Base-by-base conservation (phyloP, 2,113 vertebrate species). In the Anguilla rostrata region DNA sequence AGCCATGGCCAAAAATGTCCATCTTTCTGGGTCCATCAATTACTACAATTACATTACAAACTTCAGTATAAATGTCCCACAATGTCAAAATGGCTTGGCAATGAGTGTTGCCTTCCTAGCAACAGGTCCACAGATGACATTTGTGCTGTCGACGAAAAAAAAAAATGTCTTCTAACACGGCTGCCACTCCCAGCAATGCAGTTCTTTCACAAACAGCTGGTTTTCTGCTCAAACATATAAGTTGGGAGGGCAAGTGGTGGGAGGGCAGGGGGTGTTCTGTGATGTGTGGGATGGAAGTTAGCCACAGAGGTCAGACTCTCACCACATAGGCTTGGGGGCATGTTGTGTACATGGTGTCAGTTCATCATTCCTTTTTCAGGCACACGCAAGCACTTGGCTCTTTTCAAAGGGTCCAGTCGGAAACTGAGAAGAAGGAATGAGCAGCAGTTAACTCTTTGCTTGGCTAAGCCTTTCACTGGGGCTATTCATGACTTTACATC, bases 211-310 rank as follows among this genome's bases (percentile, higher is more conserved):
- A 20, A 75, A 43, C 40, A 34, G n/a, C 71, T 75, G 66, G 66
- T 84, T 84, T 84, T 85, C 41, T 53, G 14, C 66, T 41, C 66
- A 78, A 71, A 80, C 7, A 53, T 34, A 75, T 29, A 14, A 9
- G 71, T 75, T 75, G 5, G 29, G 9, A 34, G 71, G 71, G 71
- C 71, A 75, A 75, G 71, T 71, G 63, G 63, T n/a, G 1, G 20
- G 63, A 20, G 18, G 22, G 22, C 2, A 5, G 60, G 60, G 3
- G 18, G 1, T 66, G 71, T 34, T 75, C 71, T 75, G 71, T 75
- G 29, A 75, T 14, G 4, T 34, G 2, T 75, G n/a, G n/a, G 71
- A 9, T 75, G 71, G 71, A 26, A 34, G 71, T 12, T 75, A 34
- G 71, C 9, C 71, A 75, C 9, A 34, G 20, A 71, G 71, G 26